phyloP scores from a whole-genome alignment of 2,888 invertebrate genomes.

The Ischnus inquisitorius region DNA sequence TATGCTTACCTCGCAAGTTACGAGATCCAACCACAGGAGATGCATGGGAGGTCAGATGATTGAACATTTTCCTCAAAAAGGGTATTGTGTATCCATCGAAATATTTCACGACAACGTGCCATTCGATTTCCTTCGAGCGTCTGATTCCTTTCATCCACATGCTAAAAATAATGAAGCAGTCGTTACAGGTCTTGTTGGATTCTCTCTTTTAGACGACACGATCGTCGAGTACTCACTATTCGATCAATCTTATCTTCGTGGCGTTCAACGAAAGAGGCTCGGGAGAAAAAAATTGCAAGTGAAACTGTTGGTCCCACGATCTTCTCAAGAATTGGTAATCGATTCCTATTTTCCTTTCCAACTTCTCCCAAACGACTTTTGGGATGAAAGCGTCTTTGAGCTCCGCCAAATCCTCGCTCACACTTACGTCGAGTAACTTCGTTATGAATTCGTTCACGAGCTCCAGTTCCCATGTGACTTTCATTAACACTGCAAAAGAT shows the following conservation, averaged over 20 bases:
- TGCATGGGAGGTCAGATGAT: constrained; percentile 62
- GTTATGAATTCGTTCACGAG: constrained; percentile 74
- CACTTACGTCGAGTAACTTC: constrained; percentile 73
- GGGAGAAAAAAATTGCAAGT: constrained; percentile 79
- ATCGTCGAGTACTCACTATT: constrained; percentile 76
- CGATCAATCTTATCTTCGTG: constrained; percentile 80
- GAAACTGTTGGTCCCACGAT: constrained; percentile 78
- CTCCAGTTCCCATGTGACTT: constrained; percentile 73
- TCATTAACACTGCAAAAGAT: constrained; percentile 51
- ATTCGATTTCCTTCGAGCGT: constrained; percentile 74
- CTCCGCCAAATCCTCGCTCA: constrained; percentile 74
- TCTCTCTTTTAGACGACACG: not conserved
- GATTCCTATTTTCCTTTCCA: constrained; percentile 75
- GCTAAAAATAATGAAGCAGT: constrained; percentile 68
- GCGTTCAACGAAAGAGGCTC: constrained; percentile 77
- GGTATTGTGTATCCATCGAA: constrained; percentile 78
- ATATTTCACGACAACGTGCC: constrained; percentile 73
- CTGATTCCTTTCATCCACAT: constrained; percentile 74
- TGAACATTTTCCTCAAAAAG: constrained; percentile 73
- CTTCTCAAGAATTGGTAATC: constrained; percentile 66
- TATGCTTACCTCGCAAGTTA: constrained; percentile 63
- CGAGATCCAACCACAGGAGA: constrained; percentile 21
- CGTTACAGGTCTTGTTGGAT: not conserved
- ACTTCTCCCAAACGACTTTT: constrained; percentile 77
- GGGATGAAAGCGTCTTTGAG: constrained; percentile 78